Conservation (phyloP, 2,797 vertebrate genomes). For the Pangasius djambal region DNA sequence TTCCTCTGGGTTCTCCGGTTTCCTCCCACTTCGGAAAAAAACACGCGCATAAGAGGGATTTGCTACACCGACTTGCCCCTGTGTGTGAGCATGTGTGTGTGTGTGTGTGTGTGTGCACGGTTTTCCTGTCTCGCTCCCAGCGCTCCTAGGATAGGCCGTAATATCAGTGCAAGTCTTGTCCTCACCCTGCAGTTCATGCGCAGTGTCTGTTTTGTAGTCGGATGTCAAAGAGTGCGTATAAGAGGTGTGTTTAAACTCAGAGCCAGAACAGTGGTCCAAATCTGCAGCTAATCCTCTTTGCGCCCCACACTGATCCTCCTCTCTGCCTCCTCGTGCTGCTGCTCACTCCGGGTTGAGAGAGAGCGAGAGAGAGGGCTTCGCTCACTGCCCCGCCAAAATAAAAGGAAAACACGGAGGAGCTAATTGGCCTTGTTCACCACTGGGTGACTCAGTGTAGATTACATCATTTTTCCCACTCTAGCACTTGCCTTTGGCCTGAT, state of each 20-base stretch:
- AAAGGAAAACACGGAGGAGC: constrained; percentile 48
- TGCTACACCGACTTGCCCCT: neutral
- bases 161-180: neutral
- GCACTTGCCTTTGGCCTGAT: constrained; percentile 18
- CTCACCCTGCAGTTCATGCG: neutral
- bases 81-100: neutral
- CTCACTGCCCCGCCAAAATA: constrained; percentile 44
- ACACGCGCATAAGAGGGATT: neutral
- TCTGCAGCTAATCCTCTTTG: constrained; percentile 70
- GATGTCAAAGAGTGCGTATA: neutral
- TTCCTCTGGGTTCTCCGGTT: constrained; percentile 13
- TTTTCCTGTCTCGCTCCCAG: neutral
- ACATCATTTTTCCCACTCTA: constrained; percentile 31
- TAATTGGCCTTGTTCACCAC: constrained; percentile 40
- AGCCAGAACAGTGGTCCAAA: constrained; percentile 63
- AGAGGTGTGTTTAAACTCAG: constrained; percentile 12
- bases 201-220: neutral
- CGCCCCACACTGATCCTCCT: constrained; percentile 54
- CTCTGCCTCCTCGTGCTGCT: constrained; percentile 40
- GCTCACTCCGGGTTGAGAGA: constrained; percentile 19
- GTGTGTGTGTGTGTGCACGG: too few species aligned
- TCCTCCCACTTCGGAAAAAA: neutral
- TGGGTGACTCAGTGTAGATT: constrained; percentile 42
- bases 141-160: neutral
- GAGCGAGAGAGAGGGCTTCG: constrained; percentile 38